A percentile compares a stretch with the other conserved stretches of the same genome.
phyloP scores from a whole-genome alignment of 2,797 vertebrate species.

The Sebastes kiyomatsui region DNA sequence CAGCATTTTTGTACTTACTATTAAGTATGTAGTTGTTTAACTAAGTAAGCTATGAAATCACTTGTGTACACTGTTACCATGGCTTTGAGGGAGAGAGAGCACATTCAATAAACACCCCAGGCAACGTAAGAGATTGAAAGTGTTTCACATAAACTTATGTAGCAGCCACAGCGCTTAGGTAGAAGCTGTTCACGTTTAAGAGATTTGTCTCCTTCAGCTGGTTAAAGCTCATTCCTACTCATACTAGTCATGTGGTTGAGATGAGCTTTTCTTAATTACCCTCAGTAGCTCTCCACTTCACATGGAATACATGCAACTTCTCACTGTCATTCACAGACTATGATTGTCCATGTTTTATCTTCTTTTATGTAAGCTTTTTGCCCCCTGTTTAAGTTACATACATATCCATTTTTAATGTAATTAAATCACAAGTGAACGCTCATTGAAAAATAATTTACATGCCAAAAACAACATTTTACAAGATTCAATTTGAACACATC shows the following conservation, averaged over 20 bases:
- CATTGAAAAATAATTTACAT: too few relatives aligned
- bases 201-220: conserved; percentile 26
- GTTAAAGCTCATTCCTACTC: conserved; percentile 36
- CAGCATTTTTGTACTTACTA: background rate
- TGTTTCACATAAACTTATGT: conserved; percentile 16
- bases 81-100: background rate
- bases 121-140: background rate
- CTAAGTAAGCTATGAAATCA: conserved; percentile 5
- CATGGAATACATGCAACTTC: background rate
- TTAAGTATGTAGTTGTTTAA: background rate
- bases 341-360: background rate
- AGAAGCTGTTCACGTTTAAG: background rate
- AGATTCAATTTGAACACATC: too few relatives aligned
- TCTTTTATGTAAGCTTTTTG: background rate
- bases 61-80: background rate
- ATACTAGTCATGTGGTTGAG: conserved; percentile 38
- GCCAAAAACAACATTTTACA: too few relatives aligned
- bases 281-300: conserved; percentile 6
- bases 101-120: background rate
- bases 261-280: conserved; percentile 39
- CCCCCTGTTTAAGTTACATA: background rate
- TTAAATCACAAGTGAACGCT: too few relatives aligned
- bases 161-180: background rate
- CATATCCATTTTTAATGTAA: too few relatives aligned
- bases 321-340: background rate